These are phyloP conservation scores for Calycopis cecrops DNA, from an alignment of 1,140 invertebrate genomes.

Conservation along the genomic window DNA sequence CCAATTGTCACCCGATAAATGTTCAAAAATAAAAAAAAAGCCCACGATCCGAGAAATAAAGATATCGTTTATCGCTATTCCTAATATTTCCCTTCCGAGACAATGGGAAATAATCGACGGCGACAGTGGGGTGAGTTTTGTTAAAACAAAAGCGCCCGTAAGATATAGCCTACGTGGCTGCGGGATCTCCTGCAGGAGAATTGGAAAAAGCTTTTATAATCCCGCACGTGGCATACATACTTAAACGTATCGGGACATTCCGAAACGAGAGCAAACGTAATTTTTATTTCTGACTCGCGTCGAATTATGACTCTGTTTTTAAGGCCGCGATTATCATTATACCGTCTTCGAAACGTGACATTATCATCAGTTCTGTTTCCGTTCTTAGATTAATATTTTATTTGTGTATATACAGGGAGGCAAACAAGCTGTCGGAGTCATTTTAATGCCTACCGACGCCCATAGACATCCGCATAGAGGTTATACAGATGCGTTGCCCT, in stretches of 20 bases:
- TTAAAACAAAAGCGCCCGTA: slow-evolving; percentile 72
- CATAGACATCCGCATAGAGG: too few relatives aligned
- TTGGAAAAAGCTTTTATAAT: slow-evolving; percentile 75
- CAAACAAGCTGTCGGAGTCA: too few relatives aligned
- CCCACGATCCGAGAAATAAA: slow-evolving; percentile 31
- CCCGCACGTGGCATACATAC: slow-evolving; percentile 68
- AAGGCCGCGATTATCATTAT: too few relatives aligned
- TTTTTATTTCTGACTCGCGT: slow-evolving; percentile 29
- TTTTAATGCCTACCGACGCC: neutral
- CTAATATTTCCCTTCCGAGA: slow-evolving; percentile 70
- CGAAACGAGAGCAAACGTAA: slow-evolving; percentile 32
- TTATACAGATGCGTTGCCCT: too few relatives aligned
- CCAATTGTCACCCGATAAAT: slow-evolving; percentile 3
- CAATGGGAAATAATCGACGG: slow-evolving; percentile 68
- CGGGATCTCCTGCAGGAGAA: slow-evolving; percentile 58
- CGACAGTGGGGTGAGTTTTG: slow-evolving; percentile 68
- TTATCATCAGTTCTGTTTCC: too few relatives aligned
- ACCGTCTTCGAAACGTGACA: too few relatives aligned
- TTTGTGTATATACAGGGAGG: too few relatives aligned
- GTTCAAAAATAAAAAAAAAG: slow-evolving; percentile 12
- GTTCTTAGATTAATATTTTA: too few relatives aligned
- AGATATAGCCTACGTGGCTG: slow-evolving; percentile 72
- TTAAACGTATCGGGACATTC: slow-evolving; percentile 33
- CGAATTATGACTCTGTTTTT: too few relatives aligned
- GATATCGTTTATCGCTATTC: slow-evolving; percentile 63